A percentile compares a stretch with the other conserved stretches of the same genome.
Conservation (phyloP, 2,888 invertebrate genomes). For the Drymonia ruficornis region DNA sequence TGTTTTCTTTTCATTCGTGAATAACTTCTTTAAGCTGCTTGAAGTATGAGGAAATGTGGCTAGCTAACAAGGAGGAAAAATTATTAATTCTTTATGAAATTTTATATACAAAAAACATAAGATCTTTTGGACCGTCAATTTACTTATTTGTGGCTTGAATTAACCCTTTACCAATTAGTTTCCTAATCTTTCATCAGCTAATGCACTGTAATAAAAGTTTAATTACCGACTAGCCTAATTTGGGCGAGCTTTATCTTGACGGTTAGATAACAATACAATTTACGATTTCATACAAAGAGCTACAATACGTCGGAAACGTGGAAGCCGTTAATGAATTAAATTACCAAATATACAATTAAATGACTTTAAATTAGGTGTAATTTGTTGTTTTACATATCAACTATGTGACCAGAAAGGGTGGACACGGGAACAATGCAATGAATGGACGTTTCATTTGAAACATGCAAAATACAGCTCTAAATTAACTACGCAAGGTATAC, state of each 20-base stretch:
- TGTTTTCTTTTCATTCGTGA: slow-evolving; percentile 30
- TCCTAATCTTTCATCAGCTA: slow-evolving; percentile 49
- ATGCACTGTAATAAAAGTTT: slow-evolving; percentile 58
- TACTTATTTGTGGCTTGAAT: no score
- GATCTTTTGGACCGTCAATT: no score
- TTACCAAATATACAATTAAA: slow-evolving; percentile 31
- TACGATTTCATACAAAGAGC: slow-evolving; percentile 39
- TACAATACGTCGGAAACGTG: slow-evolving; percentile 22
- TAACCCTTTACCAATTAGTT: slow-evolving; percentile 1
- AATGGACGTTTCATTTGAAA: slow-evolving; percentile 12
- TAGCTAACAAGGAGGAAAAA: background rate
- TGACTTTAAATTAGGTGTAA: slow-evolving; percentile 36
- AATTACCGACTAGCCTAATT: slow-evolving; percentile 54
- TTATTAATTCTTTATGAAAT: no score
- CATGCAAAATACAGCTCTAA: slow-evolving; percentile 13
- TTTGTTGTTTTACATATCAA: slow-evolving; percentile 37
- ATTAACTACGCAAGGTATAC: slow-evolving; percentile 7
- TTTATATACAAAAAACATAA: no score
- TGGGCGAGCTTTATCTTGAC: slow-evolving; percentile 50
- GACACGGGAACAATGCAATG: slow-evolving; percentile 24
- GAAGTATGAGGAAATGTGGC: background rate
- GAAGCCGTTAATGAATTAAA: slow-evolving; percentile 29
- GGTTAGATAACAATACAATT: slow-evolving; percentile 52
- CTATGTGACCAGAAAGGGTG: slow-evolving; percentile 31
- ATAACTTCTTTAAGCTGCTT: background rate